Evolutionary conservation across 2,888 invertebrate genomes (phyloP).

Genomic region (Tillus elongatus): DNA sequence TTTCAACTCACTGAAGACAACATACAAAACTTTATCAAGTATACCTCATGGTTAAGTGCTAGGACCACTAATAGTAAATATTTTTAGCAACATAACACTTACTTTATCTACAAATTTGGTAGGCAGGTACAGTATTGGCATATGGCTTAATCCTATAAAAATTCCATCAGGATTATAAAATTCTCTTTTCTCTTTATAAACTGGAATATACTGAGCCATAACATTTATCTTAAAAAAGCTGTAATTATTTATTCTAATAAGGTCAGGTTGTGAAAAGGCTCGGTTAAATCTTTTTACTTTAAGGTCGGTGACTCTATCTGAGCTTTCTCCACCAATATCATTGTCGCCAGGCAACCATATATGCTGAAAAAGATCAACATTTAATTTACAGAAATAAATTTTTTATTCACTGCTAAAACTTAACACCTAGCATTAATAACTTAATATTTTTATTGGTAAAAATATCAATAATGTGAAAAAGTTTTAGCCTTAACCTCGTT

Average conservation of each 20-base stretch:
- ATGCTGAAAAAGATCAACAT: constrained; percentile 46
- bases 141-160: constrained; percentile 64
- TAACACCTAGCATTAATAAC: too few species aligned
- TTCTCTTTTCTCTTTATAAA: constrained; percentile 41
- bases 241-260: constrained; percentile 52
- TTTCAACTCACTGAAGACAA: too few species aligned
- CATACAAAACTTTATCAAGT: too few species aligned
- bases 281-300: constrained; percentile 65
- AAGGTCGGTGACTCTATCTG: constrained; percentile 56
- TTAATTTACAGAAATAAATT: too few species aligned
- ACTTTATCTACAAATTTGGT: constrained; percentile 47
- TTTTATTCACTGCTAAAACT: too few species aligned
- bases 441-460: too few species aligned
- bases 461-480: too few species aligned
- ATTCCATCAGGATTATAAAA: constrained; percentile 41
- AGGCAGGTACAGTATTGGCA: constrained; percentile 53
- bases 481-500: too few species aligned
- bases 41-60: too few species aligned
- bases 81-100: too few species aligned
- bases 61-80: too few species aligned
- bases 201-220: constrained; percentile 56
- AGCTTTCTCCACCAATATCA: constrained; percentile 89
- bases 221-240: constrained; percentile 68
- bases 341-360: constrained; percentile 93
- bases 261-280: constrained; percentile 62